Evolutionary conservation across 2,113 vertebrate genomes (phyloP).

Genomic region (Ammospiza nelsoni): DNA sequence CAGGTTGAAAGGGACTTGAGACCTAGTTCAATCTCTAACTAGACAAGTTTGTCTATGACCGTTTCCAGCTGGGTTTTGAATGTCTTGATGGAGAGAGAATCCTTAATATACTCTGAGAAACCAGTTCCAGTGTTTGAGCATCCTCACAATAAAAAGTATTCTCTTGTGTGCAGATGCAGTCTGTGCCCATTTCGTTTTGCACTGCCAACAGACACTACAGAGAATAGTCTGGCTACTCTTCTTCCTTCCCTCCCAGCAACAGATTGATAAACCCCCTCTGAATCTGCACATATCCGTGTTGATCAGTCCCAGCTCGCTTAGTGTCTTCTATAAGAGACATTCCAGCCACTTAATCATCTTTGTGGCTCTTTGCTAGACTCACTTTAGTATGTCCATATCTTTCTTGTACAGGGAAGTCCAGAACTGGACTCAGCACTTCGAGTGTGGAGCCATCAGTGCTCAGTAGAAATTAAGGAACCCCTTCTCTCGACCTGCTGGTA

Average conservation of each 20-base stretch:
- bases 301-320: not conserved
- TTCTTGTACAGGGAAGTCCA: not conserved
- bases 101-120: not conserved
- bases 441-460: not conserved
- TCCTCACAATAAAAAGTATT: not conserved
- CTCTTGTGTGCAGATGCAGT: not conserved
- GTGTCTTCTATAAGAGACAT: not conserved
- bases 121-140: not conserved
- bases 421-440: not conserved
- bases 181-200: not conserved
- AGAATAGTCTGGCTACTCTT: not conserved
- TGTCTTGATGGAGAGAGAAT: not conserved
- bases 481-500: not conserved
- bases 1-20: not conserved
- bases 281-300: not conserved
- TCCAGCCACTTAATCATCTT: not conserved
- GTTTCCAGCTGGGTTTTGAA: not conserved
- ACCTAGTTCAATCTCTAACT: not conserved
- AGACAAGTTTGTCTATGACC: rapidly evolving
- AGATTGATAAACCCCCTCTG: not conserved
- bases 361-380: not conserved
- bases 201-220: not conserved
- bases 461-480: not conserved
- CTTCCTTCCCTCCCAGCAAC: not conserved
- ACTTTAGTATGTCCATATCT: not conserved